Evolutionary conservation across 2,888 invertebrate genomes (phyloP), one percentile per base, ranked within the genome.

Genomic region (Cactoblastis cactorum): DNA sequence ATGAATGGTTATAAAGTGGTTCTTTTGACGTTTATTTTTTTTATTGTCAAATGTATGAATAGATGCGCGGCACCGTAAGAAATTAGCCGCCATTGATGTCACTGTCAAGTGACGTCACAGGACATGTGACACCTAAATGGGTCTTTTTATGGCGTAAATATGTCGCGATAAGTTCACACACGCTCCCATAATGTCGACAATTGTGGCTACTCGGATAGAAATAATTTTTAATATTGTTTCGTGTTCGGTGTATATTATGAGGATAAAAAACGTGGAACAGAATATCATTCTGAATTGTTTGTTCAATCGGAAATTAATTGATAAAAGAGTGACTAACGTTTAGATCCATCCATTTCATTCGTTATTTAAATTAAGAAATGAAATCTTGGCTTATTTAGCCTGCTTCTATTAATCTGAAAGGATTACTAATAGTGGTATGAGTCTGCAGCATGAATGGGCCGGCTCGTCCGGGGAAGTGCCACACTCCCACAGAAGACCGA

Each of bases 41-140:
- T 66, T 68, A 69, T 70, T 66, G 64, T 63, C 60, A 61, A 55
- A 53, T 57, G 58, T 64, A 67, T 62, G 66, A 61, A 71, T 73
- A 67, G 78, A 77, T 71, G 81, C 79, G 80, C 71, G 74, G 77
- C 64, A 80, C 80, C 86, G 85, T 83, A 83, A 82, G 84, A 77
- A 89, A 88, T 89, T 87, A 88, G 84, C 70, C 72, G 69, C 73
- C 82, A 85, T 85, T 88, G 80, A 86, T 78, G 76, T 74, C 74
- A 15, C 38, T 33, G 49, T 34, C 22, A 19, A 12, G 33, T 32
- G 49, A 33, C 41, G 19, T 41, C 39, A 19, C 48, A 18, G 39
- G 46, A 24, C 22, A 35, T 47, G 46, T 43, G 47, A 37, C 37
- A 24, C 17, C 38, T 48, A 48, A 48, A 48, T 48, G 38, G 47